Conservation (phyloP, 2,797 vertebrate species). For the Delichon dasypus region DNA sequence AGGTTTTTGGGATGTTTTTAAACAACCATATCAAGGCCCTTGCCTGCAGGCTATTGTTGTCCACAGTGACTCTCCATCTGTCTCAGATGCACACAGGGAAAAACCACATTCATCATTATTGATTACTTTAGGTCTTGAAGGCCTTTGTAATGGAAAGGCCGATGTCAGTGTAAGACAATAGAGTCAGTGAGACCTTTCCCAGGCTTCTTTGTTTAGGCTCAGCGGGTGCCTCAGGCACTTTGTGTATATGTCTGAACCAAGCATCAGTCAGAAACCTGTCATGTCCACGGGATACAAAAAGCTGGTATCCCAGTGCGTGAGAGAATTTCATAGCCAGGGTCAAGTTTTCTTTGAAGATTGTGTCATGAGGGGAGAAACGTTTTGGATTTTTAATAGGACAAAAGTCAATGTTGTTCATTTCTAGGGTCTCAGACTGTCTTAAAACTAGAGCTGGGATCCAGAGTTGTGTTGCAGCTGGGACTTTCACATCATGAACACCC, state of each 20-base stretch:
- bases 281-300: slow-evolving; percentile 28
- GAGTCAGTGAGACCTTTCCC: slow-evolving; percentile 37
- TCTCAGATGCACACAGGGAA: slow-evolving; percentile 41
- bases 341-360: slow-evolving; percentile 58
- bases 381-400: slow-evolving; percentile 6
- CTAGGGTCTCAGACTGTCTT: background rate
- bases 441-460: background rate
- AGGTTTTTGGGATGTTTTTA: background rate
- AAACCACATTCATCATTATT: slow-evolving; percentile 64
- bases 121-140: slow-evolving; percentile 60
- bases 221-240: slow-evolving; percentile 31
- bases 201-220: slow-evolving; percentile 45
- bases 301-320: background rate
- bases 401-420: background rate
- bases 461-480: background rate
- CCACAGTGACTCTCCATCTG: slow-evolving; percentile 51
- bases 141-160: slow-evolving; percentile 60
- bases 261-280: slow-evolving; percentile 55
- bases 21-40: background rate
- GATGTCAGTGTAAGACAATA: slow-evolving; percentile 58
- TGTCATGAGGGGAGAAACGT: background rate
- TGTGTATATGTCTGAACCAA: slow-evolving; percentile 40
- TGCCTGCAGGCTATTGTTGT: slow-evolving; percentile 42
- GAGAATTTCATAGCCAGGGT: slow-evolving; percentile 46
- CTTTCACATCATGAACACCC: background rate